Evolutionary conservation across 2,888 invertebrate genomes (phyloP).

Genomic region (Pheosia tremula): DNA sequence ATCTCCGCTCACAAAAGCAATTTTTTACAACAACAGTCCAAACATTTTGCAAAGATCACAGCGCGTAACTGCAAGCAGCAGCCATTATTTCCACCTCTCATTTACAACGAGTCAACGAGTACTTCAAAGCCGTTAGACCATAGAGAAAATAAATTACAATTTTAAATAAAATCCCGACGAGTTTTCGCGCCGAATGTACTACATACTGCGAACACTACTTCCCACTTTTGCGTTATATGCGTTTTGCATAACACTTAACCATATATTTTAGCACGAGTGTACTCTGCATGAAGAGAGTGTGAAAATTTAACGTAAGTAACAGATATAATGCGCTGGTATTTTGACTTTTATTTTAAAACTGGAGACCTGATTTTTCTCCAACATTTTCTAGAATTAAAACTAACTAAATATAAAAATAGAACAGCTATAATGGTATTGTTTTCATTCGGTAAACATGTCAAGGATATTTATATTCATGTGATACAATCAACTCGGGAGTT

Average conservation of each 20-base stretch:
- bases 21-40: slow-evolving; percentile 3
- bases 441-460: not conserved
- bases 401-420: not conserved
- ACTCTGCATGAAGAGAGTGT: slow-evolving; percentile 39
- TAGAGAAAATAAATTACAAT: slow-evolving; percentile 26
- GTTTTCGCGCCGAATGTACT: slow-evolving; percentile 48
- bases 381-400: slow-evolving; percentile 1
- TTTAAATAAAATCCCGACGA: slow-evolving; percentile 32
- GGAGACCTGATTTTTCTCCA: not conserved
- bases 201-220: slow-evolving; percentile 55
- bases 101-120: slow-evolving; percentile 7
- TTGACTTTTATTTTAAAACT: slow-evolving; percentile 7
- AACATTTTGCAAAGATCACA: slow-evolving; percentile 6
- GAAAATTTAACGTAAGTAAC: slow-evolving; percentile 37
- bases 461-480: too few species aligned
- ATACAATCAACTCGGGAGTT: too few species aligned
- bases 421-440: not conserved
- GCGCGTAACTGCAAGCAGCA: not conserved
- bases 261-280: slow-evolving; percentile 51
- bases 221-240: slow-evolving; percentile 62
- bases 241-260: slow-evolving; percentile 63
- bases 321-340: slow-evolving; percentile 24
- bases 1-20: slow-evolving; percentile 7
- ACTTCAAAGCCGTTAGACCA: slow-evolving; percentile 6
- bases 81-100: slow-evolving; percentile 4